Evolutionary conservation across 2,888 invertebrate species (phyloP), one percentile per base, ranked within the genome.

Genomic region (Notodonta ziczac): DNA sequence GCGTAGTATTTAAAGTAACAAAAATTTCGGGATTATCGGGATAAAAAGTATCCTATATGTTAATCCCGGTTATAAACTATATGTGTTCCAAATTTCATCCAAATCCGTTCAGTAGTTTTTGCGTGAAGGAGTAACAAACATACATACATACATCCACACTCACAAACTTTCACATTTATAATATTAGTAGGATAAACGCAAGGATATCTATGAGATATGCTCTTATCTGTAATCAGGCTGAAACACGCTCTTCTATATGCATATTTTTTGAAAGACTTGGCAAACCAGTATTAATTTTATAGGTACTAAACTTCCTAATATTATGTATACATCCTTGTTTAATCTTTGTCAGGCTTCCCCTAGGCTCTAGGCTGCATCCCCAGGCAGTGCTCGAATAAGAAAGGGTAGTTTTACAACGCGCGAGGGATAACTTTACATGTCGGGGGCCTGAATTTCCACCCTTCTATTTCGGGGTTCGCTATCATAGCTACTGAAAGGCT

Each of bases 371-470:
- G 80, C 81, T 76, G 77, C 73, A 81, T 84, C 87, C 87, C 85
- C 81, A 80, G 82, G 82, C 84, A 81, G 81, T 80, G 76, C 81
- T 85, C 78, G 80, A 78, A 81, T 84, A 86, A 85, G 86, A 85
- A 88, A 87, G 90, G 91, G 91, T 90, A 91, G 91, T 91, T 92
- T 90, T 89, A 91, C 89, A 89, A 83, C 86, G 78, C 90, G 79
- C 90, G 61, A 81, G 91, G 91, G 91, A 91, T 87, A 91, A 90
- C 86, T 91, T 90, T 86, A 86, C 88, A 84, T 86, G 86, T 85
- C 76, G 80, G 80, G 82, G 79, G 78, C 78, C 79, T 72, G 81
- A 81, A 81, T 73, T 81, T 81, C 81, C 82, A 86, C 86, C 89
- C 89, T 82, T 87, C 66, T 83, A 85, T 85, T 87, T 83, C 80